Conservation (phyloP, 2,113 vertebrate genomes). For the Carassius carassius region DNA sequence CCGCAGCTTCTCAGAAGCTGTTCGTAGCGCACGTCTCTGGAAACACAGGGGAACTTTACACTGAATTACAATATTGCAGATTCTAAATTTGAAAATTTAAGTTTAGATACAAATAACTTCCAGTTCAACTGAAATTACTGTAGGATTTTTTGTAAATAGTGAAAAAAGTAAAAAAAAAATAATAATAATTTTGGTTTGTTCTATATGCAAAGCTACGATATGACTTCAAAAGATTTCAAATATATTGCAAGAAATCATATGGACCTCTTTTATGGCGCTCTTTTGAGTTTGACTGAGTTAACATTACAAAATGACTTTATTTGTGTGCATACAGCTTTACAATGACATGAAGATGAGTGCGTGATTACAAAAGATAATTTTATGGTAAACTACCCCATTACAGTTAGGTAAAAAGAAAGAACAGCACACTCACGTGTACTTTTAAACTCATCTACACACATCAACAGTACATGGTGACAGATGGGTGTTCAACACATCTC, state of each 20-base stretch:
- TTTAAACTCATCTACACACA: conserved; percentile 6
- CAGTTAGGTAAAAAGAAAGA: not conserved
- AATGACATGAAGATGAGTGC: not conserved
- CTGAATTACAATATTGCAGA: not conserved
- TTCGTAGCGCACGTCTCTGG: conserved; percentile 91
- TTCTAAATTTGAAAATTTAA: not conserved
- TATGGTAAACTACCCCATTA: not conserved
- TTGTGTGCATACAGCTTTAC: not conserved
- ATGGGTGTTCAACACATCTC: conserved; percentile 32
- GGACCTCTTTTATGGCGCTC: not conserved
- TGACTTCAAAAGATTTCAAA: not conserved
- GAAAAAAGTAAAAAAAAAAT: too few species aligned
- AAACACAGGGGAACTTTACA: not conserved
- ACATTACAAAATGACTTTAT: not conserved
- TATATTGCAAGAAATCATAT: not conserved
- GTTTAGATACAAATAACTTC: not conserved
- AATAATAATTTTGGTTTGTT: not conserved
- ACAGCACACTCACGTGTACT: not conserved
- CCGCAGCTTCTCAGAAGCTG: conserved; percentile 92
- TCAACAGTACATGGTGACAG: conserved; percentile 32
- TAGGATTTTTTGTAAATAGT: not conserved
- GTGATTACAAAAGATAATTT: not conserved
- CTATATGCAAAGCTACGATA: not conserved
- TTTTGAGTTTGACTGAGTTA: not conserved
- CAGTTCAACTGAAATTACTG: not conserved